These are phyloP conservation scores for Montipora cactus DNA, from an alignment of 64 coral and sea anemone species.

Conservation along the genomic window DNA sequence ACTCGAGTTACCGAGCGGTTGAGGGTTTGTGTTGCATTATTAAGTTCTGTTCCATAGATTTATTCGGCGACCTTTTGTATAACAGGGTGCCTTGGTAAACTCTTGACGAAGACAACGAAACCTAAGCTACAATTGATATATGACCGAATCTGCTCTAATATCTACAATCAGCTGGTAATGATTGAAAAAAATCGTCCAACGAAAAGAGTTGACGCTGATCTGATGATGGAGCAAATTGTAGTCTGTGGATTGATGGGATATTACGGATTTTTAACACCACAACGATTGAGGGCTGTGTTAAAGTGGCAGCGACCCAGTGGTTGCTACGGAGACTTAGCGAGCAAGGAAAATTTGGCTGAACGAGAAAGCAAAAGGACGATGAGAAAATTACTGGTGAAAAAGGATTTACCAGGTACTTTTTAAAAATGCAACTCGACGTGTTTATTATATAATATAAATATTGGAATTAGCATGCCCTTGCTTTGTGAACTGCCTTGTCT, in stretches of 20 bases:
- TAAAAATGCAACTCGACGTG: too few relatives aligned
- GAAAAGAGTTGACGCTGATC: slow-evolving; percentile 21
- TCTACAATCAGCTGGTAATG: slow-evolving; percentile 50
- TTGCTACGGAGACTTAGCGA: slow-evolving; percentile 33
- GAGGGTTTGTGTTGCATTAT: too few relatives aligned
- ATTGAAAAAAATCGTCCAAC: slow-evolving; percentile 15
- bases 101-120: not conserved
- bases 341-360: not conserved
- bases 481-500: too few relatives aligned
- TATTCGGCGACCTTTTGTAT: not conserved
- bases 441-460: too few relatives aligned
- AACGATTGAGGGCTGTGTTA: not conserved
- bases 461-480: too few relatives aligned
- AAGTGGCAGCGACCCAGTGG: slow-evolving; percentile 48
- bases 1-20: too few relatives aligned
- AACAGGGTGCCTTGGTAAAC: not conserved
- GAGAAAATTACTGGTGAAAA: slow-evolving; percentile 40
- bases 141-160: slow-evolving; percentile 50
- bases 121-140: not conserved
- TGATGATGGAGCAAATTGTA: slow-evolving; percentile 66
- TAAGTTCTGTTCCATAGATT: too few relatives aligned
- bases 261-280: slow-evolving; percentile 35
- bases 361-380: slow-evolving; percentile 16
- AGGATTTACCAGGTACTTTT: slow-evolving; percentile 44
- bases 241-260: slow-evolving; percentile 67